Conservation (phyloP, 2,113 vertebrate species). For the Isichthys henryi region DNA sequence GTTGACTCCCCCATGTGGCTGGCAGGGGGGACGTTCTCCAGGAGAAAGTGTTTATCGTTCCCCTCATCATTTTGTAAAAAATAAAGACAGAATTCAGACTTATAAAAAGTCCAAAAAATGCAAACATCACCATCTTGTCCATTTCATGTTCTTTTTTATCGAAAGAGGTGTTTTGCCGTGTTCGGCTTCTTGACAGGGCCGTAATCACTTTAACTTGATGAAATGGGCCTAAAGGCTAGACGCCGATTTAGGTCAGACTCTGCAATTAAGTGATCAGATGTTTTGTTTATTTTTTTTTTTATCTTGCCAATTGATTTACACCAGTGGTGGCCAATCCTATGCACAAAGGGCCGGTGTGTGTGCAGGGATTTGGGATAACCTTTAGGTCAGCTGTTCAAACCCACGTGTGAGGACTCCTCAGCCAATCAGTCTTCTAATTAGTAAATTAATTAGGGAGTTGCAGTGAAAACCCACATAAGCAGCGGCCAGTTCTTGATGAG, state of each 20-base stretch:
- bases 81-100: slow-evolving; percentile 56
- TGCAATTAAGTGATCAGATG: neutral
- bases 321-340: too few relatives aligned
- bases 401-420: too few relatives aligned
- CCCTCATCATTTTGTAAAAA: slow-evolving; percentile 66
- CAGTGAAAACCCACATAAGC: too few relatives aligned
- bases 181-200: neutral
- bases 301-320: neutral
- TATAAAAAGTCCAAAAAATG: slow-evolving; percentile 61
- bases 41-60: slow-evolving; percentile 59
- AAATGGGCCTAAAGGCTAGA: neutral
- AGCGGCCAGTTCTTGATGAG: too few relatives aligned
- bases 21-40: slow-evolving; percentile 48
- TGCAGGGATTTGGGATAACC: too few relatives aligned
- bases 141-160: slow-evolving; percentile 21
- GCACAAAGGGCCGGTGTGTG: too few relatives aligned
- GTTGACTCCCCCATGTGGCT: slow-evolving; percentile 38
- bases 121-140: slow-evolving; percentile 4
- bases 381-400: too few relatives aligned
- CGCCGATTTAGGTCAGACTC: neutral
- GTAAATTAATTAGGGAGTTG: too few relatives aligned
- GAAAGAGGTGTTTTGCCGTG: neutral
- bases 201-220: neutral
- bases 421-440: too few relatives aligned
- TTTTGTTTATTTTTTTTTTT: neutral